Percentiles rank a stretch among this genome's conserved stretches.
Evolutionary conservation across 2,888 invertebrate species (phyloP).

Genomic region (Melanchra persicariae): DNA sequence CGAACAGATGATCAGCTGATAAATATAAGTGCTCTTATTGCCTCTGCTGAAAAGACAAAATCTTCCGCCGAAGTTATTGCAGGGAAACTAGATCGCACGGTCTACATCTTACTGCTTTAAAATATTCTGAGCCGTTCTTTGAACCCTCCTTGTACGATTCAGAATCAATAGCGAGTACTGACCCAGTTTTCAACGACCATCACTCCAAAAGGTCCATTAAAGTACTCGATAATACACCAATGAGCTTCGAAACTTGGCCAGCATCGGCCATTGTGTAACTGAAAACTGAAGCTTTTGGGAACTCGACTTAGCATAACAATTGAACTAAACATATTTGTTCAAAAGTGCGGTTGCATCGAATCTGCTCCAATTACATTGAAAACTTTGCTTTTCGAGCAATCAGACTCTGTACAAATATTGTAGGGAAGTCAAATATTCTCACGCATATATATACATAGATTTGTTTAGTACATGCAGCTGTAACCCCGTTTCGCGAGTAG

Average conservation of each 20-base stretch:
- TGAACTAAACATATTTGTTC: conserved; percentile 34
- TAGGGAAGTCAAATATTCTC: conserved; percentile 45
- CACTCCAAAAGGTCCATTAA: conserved; percentile 48
- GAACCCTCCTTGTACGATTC: conserved; percentile 37
- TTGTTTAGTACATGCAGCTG: conserved; percentile 69
- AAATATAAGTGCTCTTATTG: not conserved
- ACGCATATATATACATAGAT: conserved; percentile 50
- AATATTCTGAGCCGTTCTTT: conserved; percentile 51
- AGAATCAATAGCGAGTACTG: conserved; percentile 53
- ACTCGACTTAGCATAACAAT: conserved; percentile 10
- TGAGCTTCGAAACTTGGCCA: conserved; percentile 31
- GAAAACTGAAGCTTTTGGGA: conserved; percentile 4
- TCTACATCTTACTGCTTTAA: conserved; percentile 27
- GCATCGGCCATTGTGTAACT: conserved; percentile 32
- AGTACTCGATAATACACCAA: conserved; percentile 46
- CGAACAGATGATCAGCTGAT: not conserved
- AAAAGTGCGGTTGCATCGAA: conserved; percentile 32
- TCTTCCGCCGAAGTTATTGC: not conserved
- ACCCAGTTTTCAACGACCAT: conserved; percentile 52
- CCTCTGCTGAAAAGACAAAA: not conserved
- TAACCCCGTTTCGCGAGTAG: conserved; percentile 76
- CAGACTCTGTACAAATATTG: conserved; percentile 27
- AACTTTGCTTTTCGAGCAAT: conserved; percentile 32
- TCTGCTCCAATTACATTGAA: conserved; percentile 36
- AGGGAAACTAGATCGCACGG: conserved; percentile 6